Evolutionary conservation across 2,888 invertebrate species (phyloP), one percentile per base, ranked within the genome.

Genomic region (Sarcophaga subvicina): DNA sequence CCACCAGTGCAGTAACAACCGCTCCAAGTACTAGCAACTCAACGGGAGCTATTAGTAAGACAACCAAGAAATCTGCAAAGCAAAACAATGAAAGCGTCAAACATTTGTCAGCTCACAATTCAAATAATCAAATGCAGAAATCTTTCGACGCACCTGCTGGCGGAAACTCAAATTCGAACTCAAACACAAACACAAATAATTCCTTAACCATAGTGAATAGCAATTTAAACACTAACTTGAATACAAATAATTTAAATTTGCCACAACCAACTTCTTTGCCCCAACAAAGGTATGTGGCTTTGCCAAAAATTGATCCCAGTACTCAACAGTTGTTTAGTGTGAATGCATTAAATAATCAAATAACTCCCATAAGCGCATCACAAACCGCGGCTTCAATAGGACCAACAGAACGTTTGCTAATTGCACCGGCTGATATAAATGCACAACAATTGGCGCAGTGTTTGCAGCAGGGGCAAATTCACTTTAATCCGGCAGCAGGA

Each of bases 361-460:
- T 94, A n/a, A 93, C 94, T 4, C 93, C 93, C 59, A 92, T 94
- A 62, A 92, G 92, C 89, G 91, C 94, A 3, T 91, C 91, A 2
- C 93, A 93, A 86, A 93, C 94, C 3, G 92, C 93, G 0, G 93
- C 93, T 0, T 92, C 94, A 2, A 90, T 94, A 63, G 93, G 92
- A 1, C 93, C 94, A n/a, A 91, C 93, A 89, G 94, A 94, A 86
- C 90, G 93, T 4, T 80, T 94, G 54, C 86, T 94, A 25, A 94
- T 94, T 59, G 94, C 93, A 1, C 94, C 94, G 0, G 93, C 93
- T 2, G 94, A 94, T 14, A 93, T 94, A 11, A 93, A 93, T 90
- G 93, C 94, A 0, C 93, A 94, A 83, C 94, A 94, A 87, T 78
- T 94, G 86, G 93, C 93, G 0, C 93, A 93, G 80, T 94, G 94